These are phyloP conservation scores for Cephalopterus ornatus DNA, from an alignment of 2,113 vertebrate species.

Conservation along the genomic window DNA sequence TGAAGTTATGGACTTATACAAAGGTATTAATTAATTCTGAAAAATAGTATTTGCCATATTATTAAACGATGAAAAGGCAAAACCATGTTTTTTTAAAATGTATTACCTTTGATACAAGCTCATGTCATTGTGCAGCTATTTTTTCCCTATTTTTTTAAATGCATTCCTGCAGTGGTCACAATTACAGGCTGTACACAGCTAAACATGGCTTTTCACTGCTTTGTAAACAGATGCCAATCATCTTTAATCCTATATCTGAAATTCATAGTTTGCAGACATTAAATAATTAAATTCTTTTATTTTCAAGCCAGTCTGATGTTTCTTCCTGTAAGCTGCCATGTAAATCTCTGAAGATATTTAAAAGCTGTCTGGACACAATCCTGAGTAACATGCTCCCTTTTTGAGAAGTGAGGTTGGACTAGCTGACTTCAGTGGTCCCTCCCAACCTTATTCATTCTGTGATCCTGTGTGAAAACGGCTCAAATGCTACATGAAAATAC, in stretches of 20 bases:
- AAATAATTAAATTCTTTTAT: background rate
- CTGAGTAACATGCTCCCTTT: background rate
- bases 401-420: background rate
- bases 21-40: background rate
- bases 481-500: conserved; percentile 13
- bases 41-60: background rate
- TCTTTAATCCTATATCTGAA: background rate
- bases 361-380: background rate
- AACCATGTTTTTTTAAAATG: background rate
- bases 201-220: background rate
- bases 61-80: background rate
- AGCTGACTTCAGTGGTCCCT: background rate
- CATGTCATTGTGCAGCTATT: background rate
- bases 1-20: background rate
- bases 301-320: conserved; percentile 4
- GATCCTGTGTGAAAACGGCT: background rate
- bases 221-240: background rate
- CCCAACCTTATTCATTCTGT: background rate
- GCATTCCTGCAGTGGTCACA: background rate
- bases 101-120: background rate
- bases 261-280: background rate
- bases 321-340: background rate
- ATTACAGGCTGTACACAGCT: background rate
- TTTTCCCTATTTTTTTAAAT: background rate
- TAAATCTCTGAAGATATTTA: background rate